Percentiles rank a stretch among this genome's conserved stretches.
Evolutionary conservation across 2,888 invertebrate species (phyloP).

Genomic region (Leptopilina syphax): DNA sequence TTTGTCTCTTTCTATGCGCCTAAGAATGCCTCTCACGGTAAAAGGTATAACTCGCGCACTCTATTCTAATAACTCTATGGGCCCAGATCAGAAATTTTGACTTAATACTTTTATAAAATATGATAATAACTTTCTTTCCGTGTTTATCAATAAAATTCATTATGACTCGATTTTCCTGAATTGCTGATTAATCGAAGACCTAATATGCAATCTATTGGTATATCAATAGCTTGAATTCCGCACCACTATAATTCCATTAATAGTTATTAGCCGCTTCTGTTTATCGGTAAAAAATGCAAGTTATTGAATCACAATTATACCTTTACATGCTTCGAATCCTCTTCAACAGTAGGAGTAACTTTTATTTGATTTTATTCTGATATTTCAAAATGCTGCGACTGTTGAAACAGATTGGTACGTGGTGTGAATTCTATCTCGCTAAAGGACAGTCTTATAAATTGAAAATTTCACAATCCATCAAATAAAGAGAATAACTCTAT

Average conservation of each 20-base stretch:
- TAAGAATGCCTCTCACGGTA: too few species aligned
- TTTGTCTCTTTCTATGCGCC: too few species aligned
- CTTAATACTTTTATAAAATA: too few species aligned
- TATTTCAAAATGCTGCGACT: constrained; percentile 15
- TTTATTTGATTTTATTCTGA: constrained; percentile 33
- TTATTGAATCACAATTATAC: constrained; percentile 22
- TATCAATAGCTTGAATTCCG: not conserved
- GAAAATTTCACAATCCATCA: not conserved
- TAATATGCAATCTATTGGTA: not conserved
- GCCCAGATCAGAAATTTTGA: too few species aligned
- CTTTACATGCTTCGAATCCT: constrained; percentile 21
- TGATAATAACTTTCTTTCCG: too few species aligned
- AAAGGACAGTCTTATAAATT: constrained; percentile 3
- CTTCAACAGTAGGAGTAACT: not conserved
- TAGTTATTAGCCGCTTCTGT: constrained; percentile 16
- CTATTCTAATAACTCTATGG: too few species aligned
- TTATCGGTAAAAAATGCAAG: constrained; percentile 2
- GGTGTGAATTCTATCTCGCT: constrained; percentile 14
- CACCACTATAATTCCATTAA: constrained; percentile 22
- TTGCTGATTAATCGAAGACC: too few species aligned
- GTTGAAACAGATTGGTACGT: constrained; percentile 32
- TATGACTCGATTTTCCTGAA: too few species aligned
- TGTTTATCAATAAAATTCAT: too few species aligned
- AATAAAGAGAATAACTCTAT: not conserved
- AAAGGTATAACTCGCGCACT: too few species aligned